A percentile compares a stretch with the other conserved stretches of the same genome.
phyloP scores from a whole-genome alignment of 2,797 vertebrate genomes.

The Nannoperca australis region DNA sequence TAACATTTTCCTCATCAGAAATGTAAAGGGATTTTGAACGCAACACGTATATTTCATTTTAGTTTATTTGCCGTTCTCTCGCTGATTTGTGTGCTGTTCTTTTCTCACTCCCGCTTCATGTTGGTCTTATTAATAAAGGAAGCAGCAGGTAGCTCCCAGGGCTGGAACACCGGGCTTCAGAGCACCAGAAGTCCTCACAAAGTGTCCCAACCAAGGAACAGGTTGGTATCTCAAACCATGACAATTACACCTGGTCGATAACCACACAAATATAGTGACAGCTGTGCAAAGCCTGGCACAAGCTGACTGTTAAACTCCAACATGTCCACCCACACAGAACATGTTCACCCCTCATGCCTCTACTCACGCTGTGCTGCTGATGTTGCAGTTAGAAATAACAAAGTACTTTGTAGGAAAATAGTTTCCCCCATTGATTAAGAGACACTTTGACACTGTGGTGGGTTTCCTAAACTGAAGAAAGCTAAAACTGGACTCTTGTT shows the following conservation, averaged over 20 bases:
- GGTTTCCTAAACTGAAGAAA: neutral
- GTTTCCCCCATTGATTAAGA: neutral
- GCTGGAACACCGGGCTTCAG: slow-evolving; percentile 98
- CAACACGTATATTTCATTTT: neutral
- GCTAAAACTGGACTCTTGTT: neutral
- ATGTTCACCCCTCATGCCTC: neutral
- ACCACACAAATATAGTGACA: neutral
- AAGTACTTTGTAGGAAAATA: neutral
- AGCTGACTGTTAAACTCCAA: neutral
- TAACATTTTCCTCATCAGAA: neutral
- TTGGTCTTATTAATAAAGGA: slow-evolving; percentile 78
- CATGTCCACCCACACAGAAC: neutral
- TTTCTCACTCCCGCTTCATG: neutral
- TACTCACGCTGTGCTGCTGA: neutral
- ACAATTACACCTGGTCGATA: neutral
- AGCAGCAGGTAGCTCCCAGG: slow-evolving; percentile 94
- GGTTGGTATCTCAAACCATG: slow-evolving; percentile 79
- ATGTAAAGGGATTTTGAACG: neutral
- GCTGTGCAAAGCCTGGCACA: neutral
- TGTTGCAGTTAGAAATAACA: neutral
- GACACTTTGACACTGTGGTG: neutral
- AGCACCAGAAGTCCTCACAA: slow-evolving; percentile 96
- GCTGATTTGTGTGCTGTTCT: neutral
- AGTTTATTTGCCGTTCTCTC: neutral
- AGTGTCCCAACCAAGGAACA: slow-evolving; percentile 95